Evolutionary conservation across 2,888 invertebrate species (phyloP).

Genomic region (Acanthacorydalis orientalis): DNA sequence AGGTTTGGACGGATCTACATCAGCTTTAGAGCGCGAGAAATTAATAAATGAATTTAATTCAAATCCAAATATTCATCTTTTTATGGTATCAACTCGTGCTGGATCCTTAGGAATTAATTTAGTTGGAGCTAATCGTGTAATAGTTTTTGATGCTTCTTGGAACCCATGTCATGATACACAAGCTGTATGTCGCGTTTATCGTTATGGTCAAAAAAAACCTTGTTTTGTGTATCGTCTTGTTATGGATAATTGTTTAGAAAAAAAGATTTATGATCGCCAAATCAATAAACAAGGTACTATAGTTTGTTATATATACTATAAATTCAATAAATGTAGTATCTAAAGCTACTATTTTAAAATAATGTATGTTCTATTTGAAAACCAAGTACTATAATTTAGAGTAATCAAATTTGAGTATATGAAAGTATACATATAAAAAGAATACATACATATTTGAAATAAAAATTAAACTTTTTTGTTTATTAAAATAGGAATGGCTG

Average conservation of each 20-base stretch:
- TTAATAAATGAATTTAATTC: conserved; percentile 92
- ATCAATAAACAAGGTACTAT: conserved; percentile 96
- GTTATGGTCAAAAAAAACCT: conserved; percentile 82
- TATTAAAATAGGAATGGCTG: conserved; percentile 53
- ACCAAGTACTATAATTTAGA: background rate
- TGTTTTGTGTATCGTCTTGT: conserved; percentile 94
- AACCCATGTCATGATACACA: conserved; percentile 98
- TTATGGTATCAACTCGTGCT: conserved; percentile 91
- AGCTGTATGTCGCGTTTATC: conserved; percentile 89
- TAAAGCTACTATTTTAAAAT: background rate
- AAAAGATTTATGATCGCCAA: conserved; percentile 96
- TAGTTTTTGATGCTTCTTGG: conserved; percentile 97
- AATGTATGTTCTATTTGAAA: background rate
- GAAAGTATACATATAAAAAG: no score
- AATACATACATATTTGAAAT: background rate
- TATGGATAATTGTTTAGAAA: conserved; percentile 92
- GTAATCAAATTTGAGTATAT: no score
- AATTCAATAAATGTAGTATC: background rate
- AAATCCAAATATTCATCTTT: conserved; percentile 71
- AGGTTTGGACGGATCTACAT: conserved; percentile 92
- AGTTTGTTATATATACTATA: conserved; percentile 76
- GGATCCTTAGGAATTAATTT: conserved; percentile 95
- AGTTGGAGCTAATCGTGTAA: conserved; percentile 91
- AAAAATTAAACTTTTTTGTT: background rate
- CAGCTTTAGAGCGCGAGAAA: conserved; percentile 85